Base-by-base conservation (phyloP, 2,797 vertebrate species). In the Manis javanica region DNA sequence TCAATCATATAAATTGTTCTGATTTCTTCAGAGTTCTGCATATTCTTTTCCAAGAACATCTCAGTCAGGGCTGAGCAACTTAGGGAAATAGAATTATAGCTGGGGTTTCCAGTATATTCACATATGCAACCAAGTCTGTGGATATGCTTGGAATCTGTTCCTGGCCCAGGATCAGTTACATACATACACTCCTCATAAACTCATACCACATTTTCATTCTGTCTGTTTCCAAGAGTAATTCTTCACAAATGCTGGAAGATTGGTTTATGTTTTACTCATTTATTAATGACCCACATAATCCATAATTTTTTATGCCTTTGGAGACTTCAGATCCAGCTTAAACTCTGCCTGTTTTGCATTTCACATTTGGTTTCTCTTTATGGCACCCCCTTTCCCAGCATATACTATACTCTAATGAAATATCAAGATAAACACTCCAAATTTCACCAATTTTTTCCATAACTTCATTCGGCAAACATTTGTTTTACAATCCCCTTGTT, bases 121-220 rank as follows among this genome's bases (percentile, higher is more conserved):
- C 96, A 97, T 77, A 55, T 94, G 81, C 37, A 4, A 96, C 87
- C 51, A 91, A 37, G 81, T 91, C 77, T 82, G 37, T 69, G 82
- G 86, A 97, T 98, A 95, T 31, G 75, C 96, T 93, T 98, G 92
- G 94, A 96, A 98, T 98, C 95, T 88, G 21, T 87, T 97, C 51
- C 53, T 96, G 78, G 94, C 78, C 61, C 42, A n/a, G 68, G 94
- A 95, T 97, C 96, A 98, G 95, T 97, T 91, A 84, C 39, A 55
- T 88, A 84, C 29, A 94, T 96, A 98, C 96, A 37, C 16, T 91
- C 69, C 53, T 93, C 0, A 1, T 92, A 91, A 51, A 96, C 55
- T 97, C 68, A 86, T 86, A 97, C 64, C 92, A 96, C 94, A 96
- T 93, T 87, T 96, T 82, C 85, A 57, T 91, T 37, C 68, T 97